Base-by-base conservation (phyloP, 2,888 invertebrate genomes). In the Drepana falcataria region DNA sequence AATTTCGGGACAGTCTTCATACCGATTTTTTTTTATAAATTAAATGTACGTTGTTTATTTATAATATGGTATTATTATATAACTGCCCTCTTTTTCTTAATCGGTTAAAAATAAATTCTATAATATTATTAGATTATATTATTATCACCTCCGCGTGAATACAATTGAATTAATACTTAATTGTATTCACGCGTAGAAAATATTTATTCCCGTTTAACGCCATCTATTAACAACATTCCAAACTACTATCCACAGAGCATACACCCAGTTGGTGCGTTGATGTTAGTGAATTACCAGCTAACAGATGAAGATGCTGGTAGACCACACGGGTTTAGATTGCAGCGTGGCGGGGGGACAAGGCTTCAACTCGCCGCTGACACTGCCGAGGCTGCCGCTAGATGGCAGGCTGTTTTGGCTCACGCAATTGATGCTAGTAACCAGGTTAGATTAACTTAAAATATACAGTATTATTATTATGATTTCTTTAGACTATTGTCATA, bases 261-360 rank as follows among this genome's bases (percentile, higher is more conserved):
- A 58, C 96, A 96, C 81, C 97, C 97, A 55, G 95, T 97, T 48
- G 98, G 98, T 60, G 97, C 97, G 21, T 93, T 97, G 63, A 95
- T 96, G 92, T 92, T 98, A 60, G 94, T 95, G 48, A 96, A 96
- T 79, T 97, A 97, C 82, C 94, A 94, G 58, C 93, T 97, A 5
- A 87, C 89, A 2, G 93, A 94, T 49, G 95, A 94, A 59, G 93
- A 94, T 35, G 91, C 87, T 7, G 94, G 93, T n/a, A 92, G 93
- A 60, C 91, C 93, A 2, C 94, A 95, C 77, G 94, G 95, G 57
- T 95, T 96, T 73, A 92, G 94, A 63, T 89, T 96, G 61, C 93
- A 93, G 73, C 94, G 94, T 61, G 93, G 93, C 53, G 95, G 94
- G 64, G 94, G 94, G 41, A 93, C 93, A 52, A 92, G 95, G 35